phyloP scores from a whole-genome alignment of 2,888 invertebrate species.

The Xestia ashworthii region DNA sequence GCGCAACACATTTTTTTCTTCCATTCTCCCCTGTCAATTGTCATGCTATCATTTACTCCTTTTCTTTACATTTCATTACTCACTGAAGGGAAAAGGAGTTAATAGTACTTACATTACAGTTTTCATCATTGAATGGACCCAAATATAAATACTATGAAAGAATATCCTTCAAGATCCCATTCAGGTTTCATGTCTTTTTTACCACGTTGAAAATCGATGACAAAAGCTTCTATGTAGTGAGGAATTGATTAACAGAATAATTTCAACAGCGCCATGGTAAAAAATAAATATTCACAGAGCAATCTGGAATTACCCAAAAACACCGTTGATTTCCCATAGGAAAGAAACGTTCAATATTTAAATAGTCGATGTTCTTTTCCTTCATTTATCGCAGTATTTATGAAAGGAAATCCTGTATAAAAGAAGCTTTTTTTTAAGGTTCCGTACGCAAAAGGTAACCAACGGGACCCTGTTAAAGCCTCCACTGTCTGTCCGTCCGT shows the following conservation, averaged over 20 bases:
- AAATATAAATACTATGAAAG: not conserved
- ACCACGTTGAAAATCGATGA: not conserved
- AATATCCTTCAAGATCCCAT: no score
- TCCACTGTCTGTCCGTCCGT: no score
- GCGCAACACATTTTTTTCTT: no score
- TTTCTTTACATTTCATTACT: no score
- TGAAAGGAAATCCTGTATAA: not conserved
- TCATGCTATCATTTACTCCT: no score
- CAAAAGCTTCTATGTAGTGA: not conserved
- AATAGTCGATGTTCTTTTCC: not conserved
- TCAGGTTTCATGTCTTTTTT: no score
- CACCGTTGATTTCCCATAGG: constrained; percentile 30
- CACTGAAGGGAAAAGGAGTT: no score
- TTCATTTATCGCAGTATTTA: not conserved
- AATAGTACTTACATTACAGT: not conserved
- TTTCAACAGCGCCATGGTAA: not conserved
- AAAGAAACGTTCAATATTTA: constrained; percentile 4
- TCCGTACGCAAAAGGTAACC: no score
- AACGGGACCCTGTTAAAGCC: no score
- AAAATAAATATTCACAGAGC: not conserved
- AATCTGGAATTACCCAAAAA: not conserved
- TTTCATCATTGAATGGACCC: not conserved
- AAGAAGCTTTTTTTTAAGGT: not conserved
- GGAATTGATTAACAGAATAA: not conserved
- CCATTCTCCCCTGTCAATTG: no score